Base-by-base conservation (phyloP, 2,113 vertebrate genomes). In the Myiagra hebetior region DNA sequence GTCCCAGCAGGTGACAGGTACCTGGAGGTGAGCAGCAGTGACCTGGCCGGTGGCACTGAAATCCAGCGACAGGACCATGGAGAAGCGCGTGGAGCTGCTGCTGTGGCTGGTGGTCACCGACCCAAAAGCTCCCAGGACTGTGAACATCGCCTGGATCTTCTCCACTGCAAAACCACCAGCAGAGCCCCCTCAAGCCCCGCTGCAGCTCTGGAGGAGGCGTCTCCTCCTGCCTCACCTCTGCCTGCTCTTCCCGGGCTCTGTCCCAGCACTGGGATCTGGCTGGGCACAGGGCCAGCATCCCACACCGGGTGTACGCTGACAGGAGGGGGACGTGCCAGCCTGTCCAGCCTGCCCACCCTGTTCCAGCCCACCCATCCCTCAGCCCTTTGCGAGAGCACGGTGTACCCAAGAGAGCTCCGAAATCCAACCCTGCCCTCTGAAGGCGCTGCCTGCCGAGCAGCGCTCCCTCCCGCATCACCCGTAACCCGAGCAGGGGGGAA, bases 1-100 rank as follows among this genome's bases (percentile, higher is more conserved):
- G 0, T 1, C 39, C n/a, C 17, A 0, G 5, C 37, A 56, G 49
- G 46, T 3, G 6, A 4, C 8, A 9, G 50, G 39, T 97, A 98
- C 99, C 99, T 99, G 99, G 13, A 99, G 98, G 88, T 99, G 99
- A 67, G 98, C 99, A 0, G 98, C 98, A 0, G 98, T 98, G 3
- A 98, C 97, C 14, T 91, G 98, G 26, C 99, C 99, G 0, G 98
- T 97, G 59, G 99, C 98, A 18, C 97, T 99, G 89, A 99, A 99
- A 96, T 99, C 99, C 97, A 99, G 85, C 0, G 99, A 99, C 84
- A 99, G 98, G 37, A 99, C 97, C 98, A 98, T 98, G 93, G 99
- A 98, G 70, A 99, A 99, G 4, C 98, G 98, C 0, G 98, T 99
- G 5, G 99, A 99, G 4, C 98, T 97, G 63, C 96, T 89, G 60